Percentiles rank a stretch among this genome's conserved stretches.
Conservation (phyloP, 2,797 vertebrate genomes). For the Channallabes apus region DNA sequence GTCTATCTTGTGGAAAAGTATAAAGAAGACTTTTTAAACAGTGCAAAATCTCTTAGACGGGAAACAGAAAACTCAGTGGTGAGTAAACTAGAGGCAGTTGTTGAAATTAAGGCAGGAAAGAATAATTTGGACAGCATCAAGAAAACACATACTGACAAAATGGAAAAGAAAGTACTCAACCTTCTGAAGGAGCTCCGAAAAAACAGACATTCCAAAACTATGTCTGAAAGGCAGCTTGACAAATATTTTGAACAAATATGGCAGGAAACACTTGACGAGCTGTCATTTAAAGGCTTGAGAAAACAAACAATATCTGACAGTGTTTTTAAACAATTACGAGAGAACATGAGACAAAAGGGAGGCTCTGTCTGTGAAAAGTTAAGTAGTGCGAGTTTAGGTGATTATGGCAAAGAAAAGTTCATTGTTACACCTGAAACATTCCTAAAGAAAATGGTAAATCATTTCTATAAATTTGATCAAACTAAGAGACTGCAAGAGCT, state of each 20-base stretch:
- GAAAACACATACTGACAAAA: constrained; percentile 37
- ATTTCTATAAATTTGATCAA: background rate
- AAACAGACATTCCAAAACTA: background rate
- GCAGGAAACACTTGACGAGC: constrained; percentile 16
- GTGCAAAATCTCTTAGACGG: constrained; percentile 37
- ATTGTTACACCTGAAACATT: background rate
- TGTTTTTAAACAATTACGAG: constrained; percentile 10
- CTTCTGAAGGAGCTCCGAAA: constrained; percentile 41
- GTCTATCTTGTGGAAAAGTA: constrained; percentile 56
- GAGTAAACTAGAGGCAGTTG: background rate
- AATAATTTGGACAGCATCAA: constrained; percentile 45
- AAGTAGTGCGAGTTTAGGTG: background rate
- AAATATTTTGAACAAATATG: constrained; percentile 49
- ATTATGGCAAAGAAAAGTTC: background rate
- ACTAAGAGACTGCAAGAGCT: background rate
- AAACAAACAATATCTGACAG: background rate
- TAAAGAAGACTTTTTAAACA: constrained; percentile 55
- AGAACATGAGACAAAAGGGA: constrained; percentile 20
- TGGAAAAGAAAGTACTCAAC: constrained; percentile 51
- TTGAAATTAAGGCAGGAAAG: constrained; percentile 44
- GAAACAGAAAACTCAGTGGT: constrained; percentile 50
- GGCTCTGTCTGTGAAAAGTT: constrained; percentile 5
- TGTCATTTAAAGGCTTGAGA: background rate
- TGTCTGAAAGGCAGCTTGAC: constrained; percentile 1
- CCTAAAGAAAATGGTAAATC: background rate